Evolutionary conservation across 2,113 vertebrate genomes (phyloP), one percentile per base, ranked within the genome.

Genomic region (Psilopsiagon aurifrons): DNA sequence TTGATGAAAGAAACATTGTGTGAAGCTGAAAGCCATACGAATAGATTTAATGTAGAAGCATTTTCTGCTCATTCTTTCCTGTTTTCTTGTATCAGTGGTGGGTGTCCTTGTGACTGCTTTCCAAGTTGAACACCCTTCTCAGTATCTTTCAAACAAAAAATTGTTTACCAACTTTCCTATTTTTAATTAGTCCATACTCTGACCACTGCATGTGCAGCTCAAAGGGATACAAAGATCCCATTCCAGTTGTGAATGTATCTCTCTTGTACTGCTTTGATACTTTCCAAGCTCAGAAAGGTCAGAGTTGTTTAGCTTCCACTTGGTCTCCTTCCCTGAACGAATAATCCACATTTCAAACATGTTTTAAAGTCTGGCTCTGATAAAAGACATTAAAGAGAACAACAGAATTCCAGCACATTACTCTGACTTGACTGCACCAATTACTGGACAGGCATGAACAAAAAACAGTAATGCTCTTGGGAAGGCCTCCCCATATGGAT

Each of bases 271-370:
- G 39, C 83, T 46, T 70, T 86, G 70, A 82, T 86, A 88, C 79
- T 83, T 89, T 31, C 57, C 54, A 92, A 55, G 52, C 49, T 92
- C 82, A 70, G 71, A 87, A 73, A 97, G 74, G 71, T 96, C 86
- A 97, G 92, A 69, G 92, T 96, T 91, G 92, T 90, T 96, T 66
- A 74, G 33, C 75, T 98, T 97, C 80, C 77, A 80, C 75, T 97
- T 97, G 94, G 83, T 78, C 81, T 95, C 81, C 47, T 94, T 49
- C 87, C 97, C 70, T 96, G 91, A 95, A 57, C 64, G 93, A 96
- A 70, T 93, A 97, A 96, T 96, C 87, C 94, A 13, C 94, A 80
- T 96, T 95, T 97, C 91, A 88, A 89, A 94, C 67, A 85, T 70
- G 75, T 83, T 97, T 88, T 31, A 54, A 94, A 92, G 60, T 66